phyloP scores from a whole-genome alignment of 1,140 invertebrate species.

The Meteorus sp. region DNA sequence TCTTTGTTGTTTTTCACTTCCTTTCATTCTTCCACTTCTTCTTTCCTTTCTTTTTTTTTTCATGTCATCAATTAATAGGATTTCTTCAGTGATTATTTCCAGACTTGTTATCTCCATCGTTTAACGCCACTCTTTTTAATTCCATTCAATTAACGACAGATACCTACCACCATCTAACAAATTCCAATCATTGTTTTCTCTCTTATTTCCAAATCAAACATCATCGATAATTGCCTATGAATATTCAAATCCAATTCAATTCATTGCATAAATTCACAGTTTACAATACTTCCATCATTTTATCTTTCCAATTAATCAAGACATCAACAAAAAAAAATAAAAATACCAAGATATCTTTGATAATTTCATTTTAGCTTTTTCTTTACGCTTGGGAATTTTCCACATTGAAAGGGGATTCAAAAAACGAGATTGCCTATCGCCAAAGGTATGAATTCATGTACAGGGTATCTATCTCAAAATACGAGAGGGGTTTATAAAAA shows the following conservation, averaged over 20 bases:
- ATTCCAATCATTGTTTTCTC: conserved; percentile 24
- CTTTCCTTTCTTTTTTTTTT: conserved; percentile 36
- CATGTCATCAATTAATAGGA: conserved; percentile 45
- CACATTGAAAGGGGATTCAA: too few species aligned
- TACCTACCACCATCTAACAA: neutral
- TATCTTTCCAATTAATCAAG: too few species aligned
- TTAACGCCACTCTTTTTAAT: conserved; percentile 30
- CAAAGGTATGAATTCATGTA: too few species aligned
- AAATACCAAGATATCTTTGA: too few species aligned
- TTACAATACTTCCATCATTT: too few species aligned
- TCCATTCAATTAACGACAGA: conserved; percentile 1
- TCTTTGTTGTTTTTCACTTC: conserved; percentile 40
- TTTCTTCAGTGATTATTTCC: conserved; percentile 54
- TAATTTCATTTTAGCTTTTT: too few species aligned
- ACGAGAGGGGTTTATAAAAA: conserved; percentile 15
- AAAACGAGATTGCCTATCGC: too few species aligned
- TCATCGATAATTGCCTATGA: too few species aligned
- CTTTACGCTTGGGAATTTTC: conserved; percentile 31
- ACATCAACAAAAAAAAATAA: too few species aligned
- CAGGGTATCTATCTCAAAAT: conserved; percentile 30
- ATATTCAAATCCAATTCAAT: too few species aligned
- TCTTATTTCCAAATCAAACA: too few species aligned
- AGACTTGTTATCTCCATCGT: conserved; percentile 49
- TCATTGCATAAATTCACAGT: too few species aligned
- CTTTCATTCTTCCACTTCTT: conserved; percentile 7